Evolutionary conservation across 2,888 invertebrate genomes (phyloP), one percentile per base, ranked within the genome.

Genomic region (Dasysyrphus tricinctus): DNA sequence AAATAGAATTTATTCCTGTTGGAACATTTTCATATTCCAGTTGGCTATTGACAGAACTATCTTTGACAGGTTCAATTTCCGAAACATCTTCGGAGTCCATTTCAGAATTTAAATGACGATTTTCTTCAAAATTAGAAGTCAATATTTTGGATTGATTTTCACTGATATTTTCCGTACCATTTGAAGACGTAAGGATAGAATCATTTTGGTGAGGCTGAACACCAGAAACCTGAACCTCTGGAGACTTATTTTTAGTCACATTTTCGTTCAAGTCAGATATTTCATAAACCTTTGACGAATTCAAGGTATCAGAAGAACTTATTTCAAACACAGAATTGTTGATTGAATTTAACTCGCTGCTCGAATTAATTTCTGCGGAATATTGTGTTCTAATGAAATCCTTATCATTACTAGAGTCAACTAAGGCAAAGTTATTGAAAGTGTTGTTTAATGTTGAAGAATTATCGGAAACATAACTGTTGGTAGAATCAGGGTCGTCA

Each of bases 401-500:
- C 2, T 24, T 39, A 61, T 0, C 12, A 14, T 61, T 5, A 7
- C 42, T 24, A n/a, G 12, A 29, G 3, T 47, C 12, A 16, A 47
- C 29, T 34, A 16, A 32, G 1, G 44, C 11, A 24, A 47, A 16
- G 44, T 32, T 65, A 11, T 47, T 32, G 34, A 14, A 12, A 34
- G 4, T 69, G 6, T 39, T 29, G 6, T 34, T 9, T 2, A 2
- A n/a, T n/a, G n/a, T n/a, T 51, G 69, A 12, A 54, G 54, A 39
- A 69, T 54, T 54, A 11, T 69, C 39, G 24, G 11, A 44, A 39
- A 32, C 19, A 57, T 32, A 57, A 19, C 5, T 74, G 37, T 24
- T 16, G n/a, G n/a, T 19, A 51, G 51, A 61, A 74, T 74, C 37
- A 19, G 16, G 61, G 34, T 61, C 39, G 61, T 63, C 51, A 63